Evolutionary conservation across 2,888 invertebrate species (phyloP), one percentile per base, ranked within the genome.

Genomic region (Seladonia tumulorum): DNA sequence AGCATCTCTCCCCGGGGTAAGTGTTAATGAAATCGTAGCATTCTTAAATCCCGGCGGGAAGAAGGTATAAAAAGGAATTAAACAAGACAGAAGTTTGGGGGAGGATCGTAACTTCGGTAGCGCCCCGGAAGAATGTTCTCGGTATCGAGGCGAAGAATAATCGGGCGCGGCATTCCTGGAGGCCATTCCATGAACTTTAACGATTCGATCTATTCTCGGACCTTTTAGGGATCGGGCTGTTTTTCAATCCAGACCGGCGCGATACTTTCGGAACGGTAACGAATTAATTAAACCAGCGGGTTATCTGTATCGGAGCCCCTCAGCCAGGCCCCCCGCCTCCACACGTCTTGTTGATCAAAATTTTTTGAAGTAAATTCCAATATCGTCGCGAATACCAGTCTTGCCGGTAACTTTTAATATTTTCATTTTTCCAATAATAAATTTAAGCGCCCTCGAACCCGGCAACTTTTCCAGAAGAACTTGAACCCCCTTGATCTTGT

Each of bases 271-370:
- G 73, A 77, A 80, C 76, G 12, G 60, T 89, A 89, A 89, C 89
- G 81, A 83, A 87, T 84, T 89, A 89, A 88, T 89, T 88, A 89
- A 86, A 82, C 29, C 22, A 76, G 70, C 71, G 77, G 71, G 79
- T 75, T 79, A 86, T 78, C 79, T 39, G 42, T 5, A 29, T 29
- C 7, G 16, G 29, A 18, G 16, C 14, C 12, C 12, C 42, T 5
- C 72, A 12, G 7, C 45, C 25, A 14, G 16, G 18, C 42, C 22
- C 18, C 53, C n/a, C 57, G 18, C 29, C 63, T 8, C 29, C 63
- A 63, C 29, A 16, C 57, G 5, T 57, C 25, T 35, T 16, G 47
- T 57, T 74, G n/a, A n/a, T 80, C 60, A 60, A 70, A 73, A 85
- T 78, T 76, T 73, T 76, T 73, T 60, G 0, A 76, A 79, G 70